These are phyloP conservation scores for Zonotrichia leucophrys DNA, from an alignment of 2,113 vertebrate genomes.

Conservation along the genomic window DNA sequence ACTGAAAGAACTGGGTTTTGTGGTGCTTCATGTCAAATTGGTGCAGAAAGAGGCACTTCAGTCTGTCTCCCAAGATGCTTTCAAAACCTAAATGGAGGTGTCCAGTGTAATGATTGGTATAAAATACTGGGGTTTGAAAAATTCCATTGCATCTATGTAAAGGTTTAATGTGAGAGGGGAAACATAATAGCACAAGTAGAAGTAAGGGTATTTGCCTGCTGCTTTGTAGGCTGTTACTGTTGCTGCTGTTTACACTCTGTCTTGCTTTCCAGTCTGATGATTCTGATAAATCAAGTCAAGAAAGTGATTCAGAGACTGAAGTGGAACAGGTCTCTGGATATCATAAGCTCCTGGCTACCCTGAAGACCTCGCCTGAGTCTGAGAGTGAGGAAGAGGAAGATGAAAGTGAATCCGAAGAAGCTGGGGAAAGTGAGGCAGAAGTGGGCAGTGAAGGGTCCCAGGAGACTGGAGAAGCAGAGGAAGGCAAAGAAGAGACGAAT, in stretches of 20 bases:
- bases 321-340: conserved; percentile 84
- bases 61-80: background rate
- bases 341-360: conserved; percentile 87
- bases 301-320: conserved; percentile 79
- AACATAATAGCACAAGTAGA: background rate
- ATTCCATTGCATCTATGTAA: background rate
- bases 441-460: conserved; percentile 6
- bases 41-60: background rate
- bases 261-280: conserved; percentile 74
- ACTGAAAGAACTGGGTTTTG: background rate
- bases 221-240: background rate
- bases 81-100: background rate
- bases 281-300: conserved; percentile 75
- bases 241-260: background rate
- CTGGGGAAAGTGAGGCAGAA: conserved; percentile 62
- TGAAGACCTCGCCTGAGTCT: conserved; percentile 73
- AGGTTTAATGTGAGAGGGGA: background rate
- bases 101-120: background rate
- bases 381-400: conserved; percentile 74
- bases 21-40: background rate
- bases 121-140: background rate
- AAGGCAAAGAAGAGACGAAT: background rate
- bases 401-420: conserved; percentile 68
- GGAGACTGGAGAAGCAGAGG: background rate
- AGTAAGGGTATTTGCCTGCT: background rate